Percentiles rank a stretch among this genome's conserved stretches.
Evolutionary conservation across 2,888 invertebrate genomes (phyloP).

Genomic region (Helleia helle): DNA sequence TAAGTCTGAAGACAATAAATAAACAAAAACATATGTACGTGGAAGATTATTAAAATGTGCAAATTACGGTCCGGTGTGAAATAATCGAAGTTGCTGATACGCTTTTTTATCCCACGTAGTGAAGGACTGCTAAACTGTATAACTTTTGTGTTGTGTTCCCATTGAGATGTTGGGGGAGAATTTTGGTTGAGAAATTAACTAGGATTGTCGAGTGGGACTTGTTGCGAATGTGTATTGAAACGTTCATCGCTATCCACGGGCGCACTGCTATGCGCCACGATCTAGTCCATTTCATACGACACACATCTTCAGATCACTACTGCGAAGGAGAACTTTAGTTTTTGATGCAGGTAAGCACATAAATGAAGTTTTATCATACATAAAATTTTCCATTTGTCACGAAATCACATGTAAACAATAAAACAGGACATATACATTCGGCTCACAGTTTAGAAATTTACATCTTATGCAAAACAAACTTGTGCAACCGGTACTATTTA

Average conservation of each 20-base stretch:
- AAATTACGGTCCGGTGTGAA: conserved; percentile 66
- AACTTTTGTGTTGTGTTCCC: conserved; percentile 49
- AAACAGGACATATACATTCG: background rate
- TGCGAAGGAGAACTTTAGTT: conserved; percentile 77
- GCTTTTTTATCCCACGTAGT: conserved; percentile 24
- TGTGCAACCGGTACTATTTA: background rate
- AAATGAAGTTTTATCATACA: background rate
- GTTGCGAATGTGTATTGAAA: conserved; percentile 73
- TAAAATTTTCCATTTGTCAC: background rate
- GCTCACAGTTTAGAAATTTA: background rate
- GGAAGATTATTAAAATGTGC: conserved; percentile 42
- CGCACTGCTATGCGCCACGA: conserved; percentile 86
- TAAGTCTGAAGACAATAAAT: background rate
- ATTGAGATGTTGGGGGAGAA: conserved; percentile 62
- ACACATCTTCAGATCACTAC: conserved; percentile 86
- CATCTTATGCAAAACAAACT: background rate
- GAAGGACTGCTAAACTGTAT: conserved; percentile 43
- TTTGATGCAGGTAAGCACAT: conserved; percentile 20
- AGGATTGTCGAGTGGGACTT: conserved; percentile 54
- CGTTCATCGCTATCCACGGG: conserved; percentile 71
- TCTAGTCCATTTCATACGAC: conserved; percentile 81
- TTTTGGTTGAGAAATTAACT: conserved; percentile 56
- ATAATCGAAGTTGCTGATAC: conserved; percentile 34
- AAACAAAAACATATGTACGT: background rate
- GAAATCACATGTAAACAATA: background rate